These are phyloP conservation scores for Cyprinus carpio DNA, from an alignment of 2,113 vertebrate species.

Conservation along the genomic window DNA sequence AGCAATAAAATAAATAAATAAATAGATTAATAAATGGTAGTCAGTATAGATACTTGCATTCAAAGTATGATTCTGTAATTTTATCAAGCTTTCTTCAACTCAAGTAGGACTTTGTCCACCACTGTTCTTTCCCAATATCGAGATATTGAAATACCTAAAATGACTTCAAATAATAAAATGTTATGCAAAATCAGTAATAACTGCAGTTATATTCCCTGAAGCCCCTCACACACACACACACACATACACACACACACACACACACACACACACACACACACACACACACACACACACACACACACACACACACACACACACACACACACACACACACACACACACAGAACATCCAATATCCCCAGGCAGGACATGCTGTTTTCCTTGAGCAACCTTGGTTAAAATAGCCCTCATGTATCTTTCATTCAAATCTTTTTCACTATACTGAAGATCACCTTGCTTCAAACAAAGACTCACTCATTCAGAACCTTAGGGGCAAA, in stretches of 20 bases:
- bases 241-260: not conserved
- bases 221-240: not conserved
- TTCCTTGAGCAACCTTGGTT: slow-evolving; percentile 38
- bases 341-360: not conserved
- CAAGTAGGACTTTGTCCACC: not conserved
- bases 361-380: slow-evolving; percentile 18
- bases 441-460: slow-evolving; percentile 41
- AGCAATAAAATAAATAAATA: not conserved
- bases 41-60: not conserved
- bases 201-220: not conserved
- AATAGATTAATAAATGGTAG: not conserved
- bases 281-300: not conserved
- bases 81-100: not conserved
- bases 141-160: not conserved
- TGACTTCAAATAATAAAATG: not conserved
- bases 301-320: too few relatives aligned
- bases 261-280: not conserved
- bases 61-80: not conserved
- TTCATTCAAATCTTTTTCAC: slow-evolving; percentile 32
- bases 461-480: slow-evolving; percentile 24
- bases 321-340: not conserved
- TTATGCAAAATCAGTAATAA: not conserved
- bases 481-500: slow-evolving; percentile 18
- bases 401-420: slow-evolving; percentile 39
- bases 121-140: not conserved